These are phyloP conservation scores for Diarsia dahlii DNA, from an alignment of 2,888 invertebrate genomes.

Conservation along the genomic window DNA sequence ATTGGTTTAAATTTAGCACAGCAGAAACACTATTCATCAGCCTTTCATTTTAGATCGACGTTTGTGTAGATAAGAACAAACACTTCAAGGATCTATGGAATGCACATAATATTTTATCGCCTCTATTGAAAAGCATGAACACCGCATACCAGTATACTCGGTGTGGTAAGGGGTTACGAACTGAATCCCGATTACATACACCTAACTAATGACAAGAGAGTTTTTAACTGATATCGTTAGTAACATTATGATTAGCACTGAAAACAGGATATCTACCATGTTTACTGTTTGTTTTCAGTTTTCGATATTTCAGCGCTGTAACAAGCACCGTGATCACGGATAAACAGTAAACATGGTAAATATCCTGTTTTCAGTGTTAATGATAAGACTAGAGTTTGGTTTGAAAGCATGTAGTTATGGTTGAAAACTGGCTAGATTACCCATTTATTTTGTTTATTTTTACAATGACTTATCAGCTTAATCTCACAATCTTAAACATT, in stretches of 20 bases:
- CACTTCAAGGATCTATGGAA: constrained; percentile 62
- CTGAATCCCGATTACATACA: background rate
- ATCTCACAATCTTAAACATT: background rate
- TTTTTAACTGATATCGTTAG: too few relatives aligned
- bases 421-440: background rate
- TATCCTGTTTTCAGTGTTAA: too few relatives aligned
- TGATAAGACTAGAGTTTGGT: background rate
- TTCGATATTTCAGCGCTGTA: too few relatives aligned
- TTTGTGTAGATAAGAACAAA: constrained; percentile 68
- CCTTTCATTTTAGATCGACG: constrained; percentile 69
- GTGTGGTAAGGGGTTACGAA: background rate
- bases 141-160: background rate
- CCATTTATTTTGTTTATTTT: constrained; percentile 10
- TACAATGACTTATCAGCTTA: background rate
- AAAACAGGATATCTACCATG: too few relatives aligned
- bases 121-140: background rate
- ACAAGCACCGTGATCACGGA: too few relatives aligned
- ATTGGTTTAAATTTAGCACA: constrained; percentile 75
- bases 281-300: too few relatives aligned
- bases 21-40: constrained; percentile 75
- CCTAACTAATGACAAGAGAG: background rate
- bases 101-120: constrained; percentile 49
- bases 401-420: background rate
- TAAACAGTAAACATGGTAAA: too few relatives aligned
- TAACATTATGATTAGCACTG: too few relatives aligned